Base-by-base conservation (phyloP, 2,797 vertebrate species). In the Psittacula derbiana region DNA sequence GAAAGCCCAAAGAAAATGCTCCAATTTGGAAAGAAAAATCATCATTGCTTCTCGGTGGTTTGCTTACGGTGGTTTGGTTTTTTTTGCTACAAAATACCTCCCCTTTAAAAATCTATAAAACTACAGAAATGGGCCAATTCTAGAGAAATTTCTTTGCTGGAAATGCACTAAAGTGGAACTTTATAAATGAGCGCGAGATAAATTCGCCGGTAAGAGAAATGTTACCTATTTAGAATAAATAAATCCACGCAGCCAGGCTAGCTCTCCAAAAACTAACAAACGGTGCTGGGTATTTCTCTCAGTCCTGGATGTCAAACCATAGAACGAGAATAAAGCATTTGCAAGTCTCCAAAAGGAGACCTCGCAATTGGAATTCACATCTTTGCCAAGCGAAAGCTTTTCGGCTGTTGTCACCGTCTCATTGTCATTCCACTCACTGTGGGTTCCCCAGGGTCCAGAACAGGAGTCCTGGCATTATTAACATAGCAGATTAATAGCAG, bases 401-500 rank as follows among this genome's bases (percentile, higher is more conserved):
- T 87, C 38, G 71, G 81, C 92, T 78, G 41, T 95, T 96, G 97
- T 97, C 97, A 97, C 94, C 80, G 95, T 95, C 97, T 98, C 97
- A 98, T 98, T 96, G 98, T 97, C 98, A 98, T 98, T 97, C 96
- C 50, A 82, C 95, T 98, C 97, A 97, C 98, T 89, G 67, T 57
- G 70, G 88, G 84, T 93, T 97, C 97, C 96, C 96, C 65, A 40
- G 98, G 97, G 98, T 97, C 91, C 90, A 38, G 75, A 93, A 92
- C 96, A 83, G 97, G 97, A 97, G 95, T 78, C 78, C 90, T 98
- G 98, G 98, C 98, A 98, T 98, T 98, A 98, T 98, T 98, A 99
- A 98, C 98, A 98, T 96, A 85, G 97, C 98, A 98, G 99, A 99
- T 99, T 99, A 99, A 99, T 98, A 99, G 99, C 98, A 89, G 97